Evolutionary conservation across 2,888 invertebrate species (phyloP).

Genomic region (Onchidella celtica): DNA sequence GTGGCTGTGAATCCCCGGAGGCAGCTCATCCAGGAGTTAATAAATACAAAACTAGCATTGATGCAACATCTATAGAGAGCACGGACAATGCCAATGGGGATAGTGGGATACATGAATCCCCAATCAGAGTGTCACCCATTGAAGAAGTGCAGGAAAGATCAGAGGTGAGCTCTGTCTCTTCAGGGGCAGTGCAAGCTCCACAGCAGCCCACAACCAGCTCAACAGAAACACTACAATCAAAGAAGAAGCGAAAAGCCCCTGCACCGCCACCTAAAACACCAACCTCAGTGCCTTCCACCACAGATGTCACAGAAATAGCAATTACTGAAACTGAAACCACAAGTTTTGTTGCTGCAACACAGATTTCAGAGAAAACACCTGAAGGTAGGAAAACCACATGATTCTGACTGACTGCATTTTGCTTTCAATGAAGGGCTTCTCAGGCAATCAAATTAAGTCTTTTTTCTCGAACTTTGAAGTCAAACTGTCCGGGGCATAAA

Average conservation of each 20-base stretch:
- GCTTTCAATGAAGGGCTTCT: background rate
- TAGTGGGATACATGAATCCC: slow-evolving; percentile 62
- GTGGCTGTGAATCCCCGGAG: slow-evolving; percentile 77
- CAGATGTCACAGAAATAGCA: background rate
- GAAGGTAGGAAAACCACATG: background rate
- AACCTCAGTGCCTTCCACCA: background rate
- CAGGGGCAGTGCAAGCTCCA: background rate
- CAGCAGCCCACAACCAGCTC: slow-evolving; percentile 30
- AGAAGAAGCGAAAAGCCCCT: slow-evolving; percentile 70
- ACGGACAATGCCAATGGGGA: slow-evolving; percentile 66
- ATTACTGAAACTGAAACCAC: background rate
- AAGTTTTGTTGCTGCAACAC: background rate
- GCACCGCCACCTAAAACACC: slow-evolving; percentile 60
- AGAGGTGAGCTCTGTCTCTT: slow-evolving; percentile 21
- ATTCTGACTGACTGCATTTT: background rate
- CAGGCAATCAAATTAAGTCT: no score
- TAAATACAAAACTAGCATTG: slow-evolving; percentile 64
- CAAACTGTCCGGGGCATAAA: no score
- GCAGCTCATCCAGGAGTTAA: slow-evolving; percentile 55
- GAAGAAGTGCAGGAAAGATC: slow-evolving; percentile 32
- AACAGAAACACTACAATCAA: slow-evolving; percentile 52
- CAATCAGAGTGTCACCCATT: slow-evolving; percentile 34
- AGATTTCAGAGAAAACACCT: background rate
- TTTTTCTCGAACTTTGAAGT: no score
- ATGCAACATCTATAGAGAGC: slow-evolving; percentile 70